Percentiles rank a stretch among this genome's conserved stretches.
Conservation (phyloP, 2,888 invertebrate genomes). For the Pseudococcus jackbeardsleyi region DNA sequence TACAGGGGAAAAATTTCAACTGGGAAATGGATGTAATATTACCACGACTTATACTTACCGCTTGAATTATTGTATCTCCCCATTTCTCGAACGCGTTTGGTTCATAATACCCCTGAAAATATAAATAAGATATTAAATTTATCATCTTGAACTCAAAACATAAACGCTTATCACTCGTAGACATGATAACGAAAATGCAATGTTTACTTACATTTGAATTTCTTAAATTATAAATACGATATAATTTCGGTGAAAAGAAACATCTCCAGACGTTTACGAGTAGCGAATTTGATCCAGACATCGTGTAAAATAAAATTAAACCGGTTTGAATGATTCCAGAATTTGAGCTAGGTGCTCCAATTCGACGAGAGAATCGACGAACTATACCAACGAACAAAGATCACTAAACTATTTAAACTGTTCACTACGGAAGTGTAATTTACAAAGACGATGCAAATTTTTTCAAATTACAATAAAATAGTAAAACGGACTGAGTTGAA, state of each 20-base stretch:
- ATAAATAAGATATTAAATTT: constrained; percentile 64
- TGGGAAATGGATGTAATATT: background rate
- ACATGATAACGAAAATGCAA: background rate
- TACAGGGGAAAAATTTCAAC: background rate
- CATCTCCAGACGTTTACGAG: constrained; percentile 70
- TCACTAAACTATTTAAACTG: background rate
- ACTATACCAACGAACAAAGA: background rate
- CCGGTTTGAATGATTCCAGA: background rate
- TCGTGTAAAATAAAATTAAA: background rate
- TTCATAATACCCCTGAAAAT: constrained; percentile 74
- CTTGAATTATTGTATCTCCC: constrained; percentile 73
- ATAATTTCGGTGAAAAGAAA: constrained; percentile 80
- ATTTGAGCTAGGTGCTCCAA: background rate
- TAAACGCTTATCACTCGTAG: constrained; percentile 61
- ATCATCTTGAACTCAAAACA: background rate
- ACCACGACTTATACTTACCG: constrained; percentile 13
- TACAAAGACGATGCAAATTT: background rate
- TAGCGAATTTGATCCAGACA: constrained; percentile 57
- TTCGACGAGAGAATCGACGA: background rate
- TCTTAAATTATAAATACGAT: constrained; percentile 78
- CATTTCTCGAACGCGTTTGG: constrained; percentile 79
- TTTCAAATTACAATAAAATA: background rate
- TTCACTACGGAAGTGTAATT: background rate
- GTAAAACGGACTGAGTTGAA: background rate
- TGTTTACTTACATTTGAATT: constrained; percentile 72